phyloP scores from a whole-genome alignment of 2,888 invertebrate species.

The Scaptomyza parva region DNA sequence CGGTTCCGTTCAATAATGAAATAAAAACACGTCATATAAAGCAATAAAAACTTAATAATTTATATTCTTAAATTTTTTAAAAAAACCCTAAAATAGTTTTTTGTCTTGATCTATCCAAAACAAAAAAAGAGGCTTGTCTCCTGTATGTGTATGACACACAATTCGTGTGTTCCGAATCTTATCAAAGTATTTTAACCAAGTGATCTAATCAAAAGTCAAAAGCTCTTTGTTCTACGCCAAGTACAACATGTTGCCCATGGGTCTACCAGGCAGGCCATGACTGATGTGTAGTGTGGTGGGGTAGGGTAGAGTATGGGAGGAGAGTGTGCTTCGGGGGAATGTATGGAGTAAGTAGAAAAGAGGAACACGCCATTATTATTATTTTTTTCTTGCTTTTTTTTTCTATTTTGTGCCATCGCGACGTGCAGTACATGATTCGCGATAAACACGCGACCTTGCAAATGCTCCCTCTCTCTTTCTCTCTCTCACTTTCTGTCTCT shows the following conservation, averaged over 20 bases:
- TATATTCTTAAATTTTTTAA: not conserved
- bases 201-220: slow-evolving; percentile 63
- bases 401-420: slow-evolving; percentile 39
- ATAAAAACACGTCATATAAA: slow-evolving; percentile 5
- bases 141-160: slow-evolving; percentile 48
- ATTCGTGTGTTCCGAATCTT: slow-evolving; percentile 6
- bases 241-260: slow-evolving; percentile 52
- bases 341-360: not conserved
- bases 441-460: slow-evolving; percentile 77
- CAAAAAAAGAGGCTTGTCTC: no score
- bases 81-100: no score
- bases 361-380: slow-evolving; percentile 62
- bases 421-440: slow-evolving; percentile 63
- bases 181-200: slow-evolving; percentile 37
- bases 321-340: no score
- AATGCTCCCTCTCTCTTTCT: slow-evolving; percentile 10
- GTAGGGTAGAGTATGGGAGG: no score
- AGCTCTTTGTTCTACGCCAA: slow-evolving; percentile 19
- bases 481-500: no score
- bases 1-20: slow-evolving; percentile 37
- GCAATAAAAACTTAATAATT: not conserved
- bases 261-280: not conserved
- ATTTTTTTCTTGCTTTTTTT: not conserved
- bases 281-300: not conserved
- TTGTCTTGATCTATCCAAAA: no score